phyloP scores from a whole-genome alignment of 2,888 invertebrate genomes.

The Drosophila emarginata region DNA sequence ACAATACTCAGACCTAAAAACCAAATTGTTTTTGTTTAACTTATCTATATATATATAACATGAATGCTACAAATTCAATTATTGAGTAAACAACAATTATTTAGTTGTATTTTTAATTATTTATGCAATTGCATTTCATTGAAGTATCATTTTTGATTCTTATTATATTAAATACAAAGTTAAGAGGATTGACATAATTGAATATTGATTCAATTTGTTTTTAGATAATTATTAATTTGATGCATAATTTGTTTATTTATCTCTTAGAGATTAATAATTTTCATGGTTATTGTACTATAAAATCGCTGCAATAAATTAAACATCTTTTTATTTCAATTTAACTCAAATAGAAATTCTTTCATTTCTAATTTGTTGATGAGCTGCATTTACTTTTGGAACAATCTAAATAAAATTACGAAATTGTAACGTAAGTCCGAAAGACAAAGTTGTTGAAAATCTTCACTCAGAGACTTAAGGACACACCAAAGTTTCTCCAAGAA shows the following conservation, averaged over 20 bases:
- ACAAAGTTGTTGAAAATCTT: slow-evolving; percentile 8
- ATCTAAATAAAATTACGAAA: slow-evolving; percentile 30
- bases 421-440: slow-evolving; percentile 23
- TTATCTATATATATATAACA: neutral
- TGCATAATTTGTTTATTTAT: neutral
- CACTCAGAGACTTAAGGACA: slow-evolving; percentile 6
- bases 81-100: slow-evolving; percentile 1
- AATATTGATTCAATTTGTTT: neutral
- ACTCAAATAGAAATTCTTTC: slow-evolving; percentile 6
- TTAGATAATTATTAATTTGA: neutral
- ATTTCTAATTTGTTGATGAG: neutral
- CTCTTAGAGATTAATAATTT: neutral
- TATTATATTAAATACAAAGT: neutral
- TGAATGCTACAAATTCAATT: neutral
- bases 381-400: slow-evolving; percentile 1
- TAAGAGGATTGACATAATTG: neutral
- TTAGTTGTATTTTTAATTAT: neutral
- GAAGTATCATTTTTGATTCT: slow-evolving; percentile 2
- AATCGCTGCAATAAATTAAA: neutral
- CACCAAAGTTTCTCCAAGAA: slow-evolving; percentile 8
- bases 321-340: neutral
- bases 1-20: slow-evolving; percentile 53
- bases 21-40: neutral
- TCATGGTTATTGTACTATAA: neutral
- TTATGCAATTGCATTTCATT: slow-evolving; percentile 5